A percentile compares a stretch with the other conserved stretches of the same genome.
Conservation (phyloP, 2,888 invertebrate genomes). For the Reticulitermes lucifugus region DNA sequence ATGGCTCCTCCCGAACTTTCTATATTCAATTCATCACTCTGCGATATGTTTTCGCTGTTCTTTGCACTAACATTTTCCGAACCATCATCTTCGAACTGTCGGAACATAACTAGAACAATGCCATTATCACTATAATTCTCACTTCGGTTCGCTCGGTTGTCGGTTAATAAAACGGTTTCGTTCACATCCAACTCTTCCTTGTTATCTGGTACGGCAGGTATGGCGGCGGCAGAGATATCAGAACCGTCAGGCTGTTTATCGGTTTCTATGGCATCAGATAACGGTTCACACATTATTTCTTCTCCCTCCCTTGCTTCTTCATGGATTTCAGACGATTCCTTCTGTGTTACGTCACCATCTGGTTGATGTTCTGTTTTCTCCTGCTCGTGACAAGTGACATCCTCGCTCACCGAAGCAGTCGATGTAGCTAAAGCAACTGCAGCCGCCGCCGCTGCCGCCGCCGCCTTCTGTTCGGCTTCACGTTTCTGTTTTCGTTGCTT, state of each 20-base stretch:
- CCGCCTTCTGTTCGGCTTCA: slow-evolving; percentile 14
- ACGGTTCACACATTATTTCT: neutral
- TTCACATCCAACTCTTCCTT: neutral
- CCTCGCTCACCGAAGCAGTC: neutral
- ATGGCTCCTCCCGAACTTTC: slow-evolving; percentile 4
- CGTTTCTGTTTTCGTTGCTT: slow-evolving; percentile 28
- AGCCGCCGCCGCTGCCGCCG: too few relatives aligned
- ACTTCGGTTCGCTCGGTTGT: slow-evolving; percentile 42
- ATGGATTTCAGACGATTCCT: neutral
- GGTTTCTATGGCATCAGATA: neutral
- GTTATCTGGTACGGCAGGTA: neutral
- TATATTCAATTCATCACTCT: neutral
- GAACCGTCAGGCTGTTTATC: neutral
- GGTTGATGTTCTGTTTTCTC: neutral
- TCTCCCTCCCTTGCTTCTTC: neutral
- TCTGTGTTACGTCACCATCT: neutral
- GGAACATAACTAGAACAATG: slow-evolving; percentile 11
- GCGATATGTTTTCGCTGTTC: neutral
- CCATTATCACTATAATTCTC: neutral
- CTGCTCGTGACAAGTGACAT: neutral
- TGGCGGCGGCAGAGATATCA: neutral
- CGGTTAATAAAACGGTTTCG: slow-evolving; percentile 4
- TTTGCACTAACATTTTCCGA: neutral
- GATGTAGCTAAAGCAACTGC: too few relatives aligned
- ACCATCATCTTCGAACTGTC: neutral